A percentile compares a stretch with the other conserved stretches of the same genome.
These are phyloP conservation scores for Heteronetta atricapilla DNA, from an alignment of 2,113 vertebrate species.

Conservation along the genomic window DNA sequence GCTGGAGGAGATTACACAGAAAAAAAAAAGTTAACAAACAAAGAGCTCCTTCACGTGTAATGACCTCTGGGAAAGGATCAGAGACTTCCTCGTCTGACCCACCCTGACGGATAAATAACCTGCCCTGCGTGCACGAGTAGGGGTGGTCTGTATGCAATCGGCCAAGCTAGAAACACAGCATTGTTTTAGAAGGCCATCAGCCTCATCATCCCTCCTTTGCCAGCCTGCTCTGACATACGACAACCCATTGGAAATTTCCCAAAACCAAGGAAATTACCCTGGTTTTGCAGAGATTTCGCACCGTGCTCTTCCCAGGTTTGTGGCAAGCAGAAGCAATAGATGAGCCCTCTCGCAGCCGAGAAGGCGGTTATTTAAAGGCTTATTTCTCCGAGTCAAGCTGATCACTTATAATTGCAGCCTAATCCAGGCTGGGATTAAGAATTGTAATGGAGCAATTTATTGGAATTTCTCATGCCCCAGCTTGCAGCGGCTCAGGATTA, in stretches of 20 bases:
- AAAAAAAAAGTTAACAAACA: neutral
- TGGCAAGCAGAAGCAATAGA: neutral
- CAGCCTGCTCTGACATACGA: neutral
- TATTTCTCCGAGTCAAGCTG: neutral
- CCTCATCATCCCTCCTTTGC: neutral
- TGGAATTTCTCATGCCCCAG: neutral
- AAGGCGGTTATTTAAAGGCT: neutral
- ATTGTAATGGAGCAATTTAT: neutral
- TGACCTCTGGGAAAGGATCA: neutral
- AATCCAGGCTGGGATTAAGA: neutral
- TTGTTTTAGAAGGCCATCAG: neutral
- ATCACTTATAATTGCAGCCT: neutral
- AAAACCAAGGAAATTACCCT: neutral
- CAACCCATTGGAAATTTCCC: no score
- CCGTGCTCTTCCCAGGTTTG: neutral
- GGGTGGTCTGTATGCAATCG: neutral
- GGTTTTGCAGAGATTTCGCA: neutral
- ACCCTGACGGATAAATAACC: neutral
- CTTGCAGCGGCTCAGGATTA: neutral
- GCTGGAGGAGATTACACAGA: neutral
- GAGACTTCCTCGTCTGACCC: neutral
- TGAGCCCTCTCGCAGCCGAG: neutral
- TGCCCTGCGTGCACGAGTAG: neutral
- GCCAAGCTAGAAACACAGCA: neutral
- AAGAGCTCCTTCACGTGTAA: neutral